Evolutionary conservation across 2,113 vertebrate species (phyloP).

Genomic region (Carlito syrichta): DNA sequence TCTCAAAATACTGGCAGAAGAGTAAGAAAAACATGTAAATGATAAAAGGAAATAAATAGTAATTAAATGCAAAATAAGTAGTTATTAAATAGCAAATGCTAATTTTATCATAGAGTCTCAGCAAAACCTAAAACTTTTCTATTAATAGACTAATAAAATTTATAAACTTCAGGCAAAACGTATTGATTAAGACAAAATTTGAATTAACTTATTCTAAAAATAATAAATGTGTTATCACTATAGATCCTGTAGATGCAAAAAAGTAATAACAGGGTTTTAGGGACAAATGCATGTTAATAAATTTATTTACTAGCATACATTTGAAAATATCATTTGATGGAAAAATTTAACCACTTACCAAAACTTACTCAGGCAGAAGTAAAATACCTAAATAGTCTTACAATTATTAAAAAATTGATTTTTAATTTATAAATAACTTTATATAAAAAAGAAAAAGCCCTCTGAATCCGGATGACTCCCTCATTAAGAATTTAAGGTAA

Average conservation of each 20-base stretch:
- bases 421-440: background rate
- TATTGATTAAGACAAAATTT: background rate
- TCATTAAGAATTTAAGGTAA: background rate
- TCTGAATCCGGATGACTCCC: background rate
- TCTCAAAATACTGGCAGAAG: background rate
- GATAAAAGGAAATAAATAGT: background rate
- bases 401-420: background rate
- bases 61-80: background rate
- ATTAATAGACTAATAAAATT: background rate
- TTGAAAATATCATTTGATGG: background rate
- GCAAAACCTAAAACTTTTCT: background rate
- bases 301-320: too few relatives aligned
- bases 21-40: background rate
- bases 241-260: background rate
- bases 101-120: background rate
- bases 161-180: background rate
- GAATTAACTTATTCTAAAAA: background rate
- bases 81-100: background rate
- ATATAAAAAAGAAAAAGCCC: background rate
- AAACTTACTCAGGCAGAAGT: background rate
- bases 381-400: background rate
- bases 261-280: background rate
- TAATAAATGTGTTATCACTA: background rate
- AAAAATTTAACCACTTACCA: background rate
- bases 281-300: background rate